phyloP scores from a whole-genome alignment of 2,113 vertebrate genomes.

The Zingel zingel region DNA sequence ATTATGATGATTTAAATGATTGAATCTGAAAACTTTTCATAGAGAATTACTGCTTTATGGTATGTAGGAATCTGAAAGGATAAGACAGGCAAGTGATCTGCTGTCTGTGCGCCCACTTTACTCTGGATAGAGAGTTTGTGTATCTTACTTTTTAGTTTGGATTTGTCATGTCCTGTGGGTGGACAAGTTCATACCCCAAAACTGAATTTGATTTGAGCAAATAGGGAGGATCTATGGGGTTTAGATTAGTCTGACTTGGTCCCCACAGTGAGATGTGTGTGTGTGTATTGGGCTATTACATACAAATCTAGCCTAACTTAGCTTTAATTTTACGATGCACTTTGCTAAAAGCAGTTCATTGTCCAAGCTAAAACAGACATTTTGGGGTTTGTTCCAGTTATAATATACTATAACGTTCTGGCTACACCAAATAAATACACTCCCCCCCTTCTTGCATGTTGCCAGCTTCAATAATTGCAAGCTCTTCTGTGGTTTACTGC shows the following conservation, averaged over 20 bases:
- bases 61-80: neutral
- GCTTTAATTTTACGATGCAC: conserved; percentile 1
- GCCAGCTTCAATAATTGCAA: conserved; percentile 42
- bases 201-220: neutral
- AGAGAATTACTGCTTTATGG: too few relatives aligned
- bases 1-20: too few relatives aligned
- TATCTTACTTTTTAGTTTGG: neutral
- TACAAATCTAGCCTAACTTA: neutral
- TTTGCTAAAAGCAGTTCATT: conserved; percentile 17
- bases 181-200: neutral
- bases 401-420: conserved; percentile 28
- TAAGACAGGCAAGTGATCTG: too few relatives aligned
- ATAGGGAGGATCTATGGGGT: neutral
- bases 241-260: neutral
- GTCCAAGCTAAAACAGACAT: conserved; percentile 13
- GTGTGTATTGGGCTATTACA: neutral
- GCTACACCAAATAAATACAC: conserved; percentile 37
- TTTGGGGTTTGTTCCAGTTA: conserved; percentile 33
- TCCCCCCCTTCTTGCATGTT: conserved; percentile 15
- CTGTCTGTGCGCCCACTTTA: neutral
- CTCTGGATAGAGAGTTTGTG: neutral
- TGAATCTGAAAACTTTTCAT: too few relatives aligned
- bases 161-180: neutral
- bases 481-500: conserved; percentile 49
- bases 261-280: neutral